Base-by-base conservation (phyloP, 53 echinoderm and acorn worm genomes). In the Patiria pectinifera region DNA sequence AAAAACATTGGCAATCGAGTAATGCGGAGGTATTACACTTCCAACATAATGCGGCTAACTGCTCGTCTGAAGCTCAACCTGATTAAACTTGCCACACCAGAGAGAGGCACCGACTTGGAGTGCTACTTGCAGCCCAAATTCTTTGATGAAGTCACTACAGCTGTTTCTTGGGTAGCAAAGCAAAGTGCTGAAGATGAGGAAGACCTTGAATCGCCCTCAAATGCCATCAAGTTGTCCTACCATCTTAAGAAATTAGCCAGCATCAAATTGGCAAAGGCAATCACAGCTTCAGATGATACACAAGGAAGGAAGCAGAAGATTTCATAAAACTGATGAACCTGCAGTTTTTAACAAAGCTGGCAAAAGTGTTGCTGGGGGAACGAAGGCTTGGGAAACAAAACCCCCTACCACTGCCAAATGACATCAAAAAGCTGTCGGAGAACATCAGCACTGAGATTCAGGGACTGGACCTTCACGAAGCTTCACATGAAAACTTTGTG, bases 281-380 rank as follows among this genome's bases (percentile, higher is more conserved):
- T 95, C 48, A 69, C 84, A 58, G 35, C 26, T 61, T n/a, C 48
- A 66, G 75, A 94, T 84, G 84, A 21, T 61, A 43, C 6, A 88
- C 78, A 26, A 86, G 62, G 77, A 86, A 48, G 79, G 76, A 23
- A 82, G 93, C 21, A 71, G 53, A 89, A 44, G 89, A 93, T 61
- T 93, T 95, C 46, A 80, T 92, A 4, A 83, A 87, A 35, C 91
- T 95, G 22, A 93, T 91, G 89, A 78, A 74, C 15, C 48, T 95
- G 43, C 66, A 93, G 79, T 93, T 93, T 92, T 87, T 92, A 66
- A 95, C 93, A 74, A 93, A 95, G 89, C 49, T 95, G 76, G 91
- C 91, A 71, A 82, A 91, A 49, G 91, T 93, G 78, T 14, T 90
- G 47, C 92, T 95, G 45, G 92, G 49, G 44, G 85, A 90, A 61